phyloP scores from a whole-genome alignment of 2,113 vertebrate species.

The Hemiscyllium ocellatum region DNA sequence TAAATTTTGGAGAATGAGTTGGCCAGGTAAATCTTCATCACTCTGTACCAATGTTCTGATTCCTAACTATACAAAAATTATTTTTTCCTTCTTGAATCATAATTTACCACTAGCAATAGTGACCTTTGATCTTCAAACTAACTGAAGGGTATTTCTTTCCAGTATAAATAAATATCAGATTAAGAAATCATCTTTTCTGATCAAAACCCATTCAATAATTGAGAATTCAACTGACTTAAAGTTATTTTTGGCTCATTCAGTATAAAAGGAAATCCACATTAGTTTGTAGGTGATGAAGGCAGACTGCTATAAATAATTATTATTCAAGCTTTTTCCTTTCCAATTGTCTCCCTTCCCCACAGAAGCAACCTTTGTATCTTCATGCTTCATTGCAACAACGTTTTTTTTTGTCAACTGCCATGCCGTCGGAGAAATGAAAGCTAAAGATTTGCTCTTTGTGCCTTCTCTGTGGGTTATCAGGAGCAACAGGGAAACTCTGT shows the following conservation, averaged over 20 bases:
- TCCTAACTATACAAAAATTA: background rate
- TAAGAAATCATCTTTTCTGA: background rate
- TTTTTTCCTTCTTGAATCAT: background rate
- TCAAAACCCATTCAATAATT: background rate
- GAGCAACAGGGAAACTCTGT: background rate
- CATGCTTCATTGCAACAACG: background rate
- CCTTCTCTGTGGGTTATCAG: background rate
- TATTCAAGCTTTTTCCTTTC: background rate
- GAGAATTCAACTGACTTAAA: background rate
- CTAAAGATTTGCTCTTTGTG: background rate
- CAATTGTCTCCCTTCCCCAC: background rate
- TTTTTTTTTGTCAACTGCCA: background rate
- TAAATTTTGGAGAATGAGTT: background rate
- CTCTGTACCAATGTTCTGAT: background rate
- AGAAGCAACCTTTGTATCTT: background rate
- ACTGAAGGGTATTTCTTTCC: background rate
- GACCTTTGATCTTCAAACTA: background rate
- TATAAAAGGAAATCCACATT: background rate
- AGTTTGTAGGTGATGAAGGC: background rate
- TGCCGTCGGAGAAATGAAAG: background rate
- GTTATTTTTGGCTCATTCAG: background rate
- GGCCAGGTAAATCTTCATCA: background rate
- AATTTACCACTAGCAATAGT: background rate
- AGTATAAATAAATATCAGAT: background rate
- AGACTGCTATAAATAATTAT: constrained; percentile 1